Conservation (phyloP, 2,113 vertebrate genomes). For the Mormoops blainvillei region DNA sequence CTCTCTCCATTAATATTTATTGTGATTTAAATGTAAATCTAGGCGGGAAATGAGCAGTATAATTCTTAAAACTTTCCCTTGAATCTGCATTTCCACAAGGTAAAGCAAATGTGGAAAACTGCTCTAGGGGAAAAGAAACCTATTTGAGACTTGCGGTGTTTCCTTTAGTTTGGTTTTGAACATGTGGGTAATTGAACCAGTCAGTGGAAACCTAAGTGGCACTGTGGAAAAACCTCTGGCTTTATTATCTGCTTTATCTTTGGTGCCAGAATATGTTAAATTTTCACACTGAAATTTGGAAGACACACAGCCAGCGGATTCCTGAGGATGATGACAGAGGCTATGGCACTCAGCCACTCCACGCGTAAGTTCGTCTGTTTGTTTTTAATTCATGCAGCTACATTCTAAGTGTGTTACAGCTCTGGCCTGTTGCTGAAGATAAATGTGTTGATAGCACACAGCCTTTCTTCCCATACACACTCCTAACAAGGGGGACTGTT, state of each 20-base stretch:
- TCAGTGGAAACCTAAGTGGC: neutral
- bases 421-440: neutral
- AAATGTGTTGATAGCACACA: neutral
- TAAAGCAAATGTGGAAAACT: slow-evolving; percentile 34
- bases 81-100: neutral
- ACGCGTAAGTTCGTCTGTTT: neutral
- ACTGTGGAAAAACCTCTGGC: neutral
- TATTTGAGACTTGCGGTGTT: neutral
- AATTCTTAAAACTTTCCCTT: slow-evolving; percentile 18
- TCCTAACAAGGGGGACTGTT: neutral
- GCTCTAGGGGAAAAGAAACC: neutral
- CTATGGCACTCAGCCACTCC: neutral
- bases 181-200: neutral
- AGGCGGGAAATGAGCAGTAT: neutral
- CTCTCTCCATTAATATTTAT: slow-evolving; percentile 33
- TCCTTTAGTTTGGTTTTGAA: neutral
- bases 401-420: neutral
- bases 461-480: neutral
- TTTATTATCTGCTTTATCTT: neutral
- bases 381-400: neutral
- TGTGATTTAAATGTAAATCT: slow-evolving; percentile 25
- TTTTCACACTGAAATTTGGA: neutral
- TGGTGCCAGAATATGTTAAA: neutral
- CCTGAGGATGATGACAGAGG: neutral
- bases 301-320: neutral